Percentiles rank a stretch among this genome's conserved stretches.
Evolutionary conservation across 2,888 invertebrate species (phyloP).

Genomic region (Notodonta dromedarius): DNA sequence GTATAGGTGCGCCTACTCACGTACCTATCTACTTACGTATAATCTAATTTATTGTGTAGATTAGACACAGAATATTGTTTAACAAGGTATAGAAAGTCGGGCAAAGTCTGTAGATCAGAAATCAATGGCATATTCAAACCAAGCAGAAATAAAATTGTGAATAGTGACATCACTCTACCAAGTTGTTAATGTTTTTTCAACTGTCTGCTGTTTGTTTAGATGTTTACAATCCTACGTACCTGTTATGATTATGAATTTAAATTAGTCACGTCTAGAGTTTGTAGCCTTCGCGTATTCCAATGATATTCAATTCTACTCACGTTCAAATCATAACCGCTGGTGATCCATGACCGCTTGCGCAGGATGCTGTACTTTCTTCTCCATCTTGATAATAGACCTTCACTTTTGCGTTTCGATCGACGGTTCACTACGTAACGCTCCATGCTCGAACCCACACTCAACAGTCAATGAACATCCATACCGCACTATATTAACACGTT

Average conservation of each 20-base stretch:
- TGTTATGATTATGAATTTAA: neutral
- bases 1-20: too few relatives aligned
- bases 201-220: neutral
- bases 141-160: too few relatives aligned
- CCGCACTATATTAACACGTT: conserved; percentile 52
- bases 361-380: conserved; percentile 67
- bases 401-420: conserved; percentile 68
- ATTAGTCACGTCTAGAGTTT: neutral
- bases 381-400: conserved; percentile 72
- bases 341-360: conserved; percentile 66
- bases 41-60: too few relatives aligned
- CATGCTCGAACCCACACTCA: conserved; percentile 56
- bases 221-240: neutral
- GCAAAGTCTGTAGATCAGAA: too few relatives aligned
- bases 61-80: too few relatives aligned
- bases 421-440: conserved; percentile 72
- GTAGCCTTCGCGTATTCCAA: neutral
- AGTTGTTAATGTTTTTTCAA: neutral
- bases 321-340: conserved; percentile 72
- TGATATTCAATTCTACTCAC: conserved; percentile 53
- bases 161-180: too few relatives aligned
- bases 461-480: conserved; percentile 45
- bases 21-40: too few relatives aligned
- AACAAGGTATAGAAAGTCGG: too few relatives aligned
- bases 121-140: too few relatives aligned